These are phyloP conservation scores for Trachythela sp. DNA, from an alignment of 64 coral and sea anemone genomes.

Conservation along the genomic window DNA sequence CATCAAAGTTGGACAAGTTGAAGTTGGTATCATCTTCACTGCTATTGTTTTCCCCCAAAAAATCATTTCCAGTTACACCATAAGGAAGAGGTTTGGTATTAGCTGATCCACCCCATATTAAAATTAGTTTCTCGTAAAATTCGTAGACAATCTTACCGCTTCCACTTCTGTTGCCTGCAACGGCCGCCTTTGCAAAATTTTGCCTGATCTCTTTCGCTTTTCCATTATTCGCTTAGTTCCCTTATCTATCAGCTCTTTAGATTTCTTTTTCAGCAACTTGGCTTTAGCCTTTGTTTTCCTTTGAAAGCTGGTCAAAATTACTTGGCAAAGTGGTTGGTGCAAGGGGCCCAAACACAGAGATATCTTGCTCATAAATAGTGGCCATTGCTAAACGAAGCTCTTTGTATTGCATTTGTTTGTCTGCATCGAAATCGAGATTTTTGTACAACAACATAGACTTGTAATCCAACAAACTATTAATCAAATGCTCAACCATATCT, in stretches of 20 bases:
- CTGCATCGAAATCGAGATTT: constrained; percentile 35
- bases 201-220: constrained; percentile 53
- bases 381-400: constrained; percentile 26
- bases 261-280: constrained; percentile 13
- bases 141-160: constrained; percentile 61
- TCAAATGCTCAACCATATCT: constrained; percentile 32
- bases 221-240: constrained; percentile 43
- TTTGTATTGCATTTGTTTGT: constrained; percentile 35
- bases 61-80: constrained; percentile 40
- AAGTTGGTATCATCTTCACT: constrained; percentile 9
- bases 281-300: background rate
- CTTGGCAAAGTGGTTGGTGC: constrained; percentile 7
- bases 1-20: too few species aligned
- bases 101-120: constrained; percentile 49
- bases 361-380: background rate
- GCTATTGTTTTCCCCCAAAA: background rate
- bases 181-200: constrained; percentile 40
- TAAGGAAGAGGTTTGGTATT: constrained; percentile 42
- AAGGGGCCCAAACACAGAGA: constrained; percentile 21
- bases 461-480: constrained; percentile 34
- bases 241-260: constrained; percentile 33
- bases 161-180: constrained; percentile 39
- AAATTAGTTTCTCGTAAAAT: constrained; percentile 33
- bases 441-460: constrained; percentile 29
- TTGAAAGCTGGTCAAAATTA: constrained; percentile 33